Evolutionary conservation across 2,888 invertebrate genomes (phyloP), one percentile per base, ranked within the genome.

Genomic region (Hymenopus coronatus): DNA sequence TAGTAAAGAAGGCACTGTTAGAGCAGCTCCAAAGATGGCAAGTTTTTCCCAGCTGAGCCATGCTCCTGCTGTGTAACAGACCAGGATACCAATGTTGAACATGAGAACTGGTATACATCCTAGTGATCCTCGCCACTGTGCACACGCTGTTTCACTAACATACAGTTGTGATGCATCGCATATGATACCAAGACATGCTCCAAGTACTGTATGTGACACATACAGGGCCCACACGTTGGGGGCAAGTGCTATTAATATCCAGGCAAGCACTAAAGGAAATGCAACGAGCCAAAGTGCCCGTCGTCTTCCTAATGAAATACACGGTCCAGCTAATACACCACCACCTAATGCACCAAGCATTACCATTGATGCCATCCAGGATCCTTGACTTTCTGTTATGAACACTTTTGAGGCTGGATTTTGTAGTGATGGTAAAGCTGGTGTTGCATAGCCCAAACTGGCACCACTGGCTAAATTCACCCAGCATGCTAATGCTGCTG

Each of bases 51-150:
- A 91, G 30, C 87, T 30, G 15, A 91, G 88, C 89, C 89, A 91
- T 8, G 89, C 88, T 15, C 90, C 90, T 28, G 91, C 91, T 8
- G 88, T 82, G 82, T 90, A 90, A 84, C 90, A 88, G 9, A 88
- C 8, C 28, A 91, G 89, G 15, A 89, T 90, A 20, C 91, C 91
- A n/a, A 90, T 84, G 70, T 90, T 90, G 84, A 90, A 91, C 90
- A 90, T 91, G n/a, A 91, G 89, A 12, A 89, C 83, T 14, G 91
- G 91, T 28, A 90, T 88, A 46, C 90, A 90, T 25, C 91, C 91
- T 40, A 91, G 85, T 6, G 90, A 90, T 25, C 91, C 91, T 15
- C 91, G 89, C 89, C 90, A 87, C 6, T 89, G 85, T 3, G 90
- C 40, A 6, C 89, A 90, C 25, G 90, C 89, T 46, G 88, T 89